A percentile compares a stretch with the other conserved stretches of the same genome.
These are phyloP conservation scores for Pao palembangensis DNA, from an alignment of 2,113 vertebrate genomes.

Conservation along the genomic window DNA sequence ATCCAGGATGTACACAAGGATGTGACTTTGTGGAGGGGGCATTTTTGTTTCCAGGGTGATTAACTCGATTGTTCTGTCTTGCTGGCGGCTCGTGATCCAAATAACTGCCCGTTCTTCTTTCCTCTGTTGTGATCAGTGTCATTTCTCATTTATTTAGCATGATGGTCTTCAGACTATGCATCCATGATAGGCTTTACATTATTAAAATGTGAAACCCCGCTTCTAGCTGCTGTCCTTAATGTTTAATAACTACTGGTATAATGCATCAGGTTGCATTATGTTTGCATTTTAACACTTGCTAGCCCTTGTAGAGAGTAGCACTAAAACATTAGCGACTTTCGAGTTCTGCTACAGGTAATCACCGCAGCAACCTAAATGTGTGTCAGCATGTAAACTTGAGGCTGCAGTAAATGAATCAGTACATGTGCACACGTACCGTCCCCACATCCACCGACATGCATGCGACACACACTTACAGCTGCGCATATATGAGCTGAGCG, in stretches of 20 bases:
- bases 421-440: conserved; percentile 41
- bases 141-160: background rate
- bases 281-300: background rate
- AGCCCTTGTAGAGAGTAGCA: too few relatives aligned
- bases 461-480: conserved; percentile 25
- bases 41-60: too few relatives aligned
- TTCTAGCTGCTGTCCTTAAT: background rate
- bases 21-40: too few relatives aligned
- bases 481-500: conserved; percentile 30
- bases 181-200: background rate
- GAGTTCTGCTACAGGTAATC: too few relatives aligned
- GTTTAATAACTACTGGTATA: background rate
- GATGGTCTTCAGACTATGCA: too few relatives aligned
- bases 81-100: too few relatives aligned
- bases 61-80: too few relatives aligned
- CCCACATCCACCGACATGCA: conserved; percentile 38
- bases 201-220: background rate
- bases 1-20: too few relatives aligned
- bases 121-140: background rate
- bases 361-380: too few relatives aligned
- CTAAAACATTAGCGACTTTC: too few relatives aligned
- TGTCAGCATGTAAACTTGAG: conserved; percentile 5
- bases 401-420: conserved; percentile 41
- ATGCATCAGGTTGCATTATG: background rate
- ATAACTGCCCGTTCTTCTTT: too few relatives aligned